These are phyloP conservation scores for Silurus lanzhouensis DNA, from an alignment of 2,797 vertebrate species.

Conservation along the genomic window DNA sequence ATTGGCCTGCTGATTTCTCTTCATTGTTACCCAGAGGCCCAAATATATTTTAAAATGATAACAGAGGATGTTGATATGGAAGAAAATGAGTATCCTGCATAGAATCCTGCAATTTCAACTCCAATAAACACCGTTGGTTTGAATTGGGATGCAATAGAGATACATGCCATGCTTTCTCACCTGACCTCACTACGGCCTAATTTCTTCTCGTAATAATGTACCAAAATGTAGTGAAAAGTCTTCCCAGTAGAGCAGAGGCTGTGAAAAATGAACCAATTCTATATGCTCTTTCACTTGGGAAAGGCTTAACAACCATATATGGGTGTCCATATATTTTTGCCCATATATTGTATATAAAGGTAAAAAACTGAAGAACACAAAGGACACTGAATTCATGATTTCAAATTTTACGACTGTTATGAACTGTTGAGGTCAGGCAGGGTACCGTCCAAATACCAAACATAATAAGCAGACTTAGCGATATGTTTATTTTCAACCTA, in stretches of 20 bases:
- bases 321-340: not conserved
- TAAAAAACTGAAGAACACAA: not conserved
- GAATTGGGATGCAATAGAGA: no score
- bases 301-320: not conserved
- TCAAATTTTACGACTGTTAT: not conserved
- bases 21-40: no score
- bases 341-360: not conserved
- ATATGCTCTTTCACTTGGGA: not conserved
- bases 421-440: not conserved
- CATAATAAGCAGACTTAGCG: not conserved
- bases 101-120: no score
- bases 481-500: no score
- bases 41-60: no score
- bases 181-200: no score
- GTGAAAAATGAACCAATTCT: not conserved
- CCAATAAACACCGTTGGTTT: no score
- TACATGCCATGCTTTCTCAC: no score
- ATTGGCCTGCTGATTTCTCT: no score
- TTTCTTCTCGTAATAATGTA: no score
- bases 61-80: no score
- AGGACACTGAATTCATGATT: not conserved
- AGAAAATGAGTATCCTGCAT: no score
- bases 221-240: not conserved
- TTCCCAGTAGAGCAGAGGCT: not conserved
- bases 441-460: not conserved